Percentiles rank a stretch among this genome's conserved stretches.
Evolutionary conservation across 2,888 invertebrate species (phyloP).

Genomic region (Pollenia labialis): DNA sequence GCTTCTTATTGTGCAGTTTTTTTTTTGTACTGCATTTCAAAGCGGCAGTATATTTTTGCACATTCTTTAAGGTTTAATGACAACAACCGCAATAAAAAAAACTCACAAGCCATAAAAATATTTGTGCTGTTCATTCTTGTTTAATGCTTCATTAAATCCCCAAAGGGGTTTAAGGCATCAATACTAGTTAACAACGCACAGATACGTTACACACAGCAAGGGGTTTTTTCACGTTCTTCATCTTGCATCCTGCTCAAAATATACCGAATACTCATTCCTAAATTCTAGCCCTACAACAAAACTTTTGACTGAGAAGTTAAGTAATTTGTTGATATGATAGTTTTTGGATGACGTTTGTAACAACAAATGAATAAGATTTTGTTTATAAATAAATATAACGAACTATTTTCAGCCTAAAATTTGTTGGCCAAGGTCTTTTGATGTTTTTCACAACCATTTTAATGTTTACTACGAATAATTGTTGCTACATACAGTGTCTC

Average conservation of each 20-base stretch:
- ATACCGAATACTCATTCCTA: conserved; percentile 2
- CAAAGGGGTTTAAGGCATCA: conserved; percentile 49
- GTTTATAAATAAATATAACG: too few species aligned
- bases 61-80: conserved; percentile 45
- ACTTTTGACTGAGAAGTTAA: background rate
- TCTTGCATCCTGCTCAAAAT: conserved; percentile 45
- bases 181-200: conserved; percentile 16
- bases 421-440: too few species aligned
- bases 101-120: conserved; percentile 29
- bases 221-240: background rate
- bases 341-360: too few species aligned
- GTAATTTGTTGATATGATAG: too few species aligned
- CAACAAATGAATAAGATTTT: too few species aligned
- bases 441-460: too few species aligned
- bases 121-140: conserved; percentile 55
- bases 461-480: too few species aligned
- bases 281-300: conserved; percentile 10
- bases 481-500: too few species aligned
- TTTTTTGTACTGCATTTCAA: conserved; percentile 7
- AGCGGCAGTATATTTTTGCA: conserved; percentile 21
- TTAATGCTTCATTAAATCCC: conserved; percentile 67
- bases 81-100: conserved; percentile 24
- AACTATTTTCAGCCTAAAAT: too few species aligned
- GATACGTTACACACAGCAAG: background rate
- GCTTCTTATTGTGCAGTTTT: background rate